Conservation (phyloP, 1,140 invertebrate species). For the Zaprionus africanus region DNA sequence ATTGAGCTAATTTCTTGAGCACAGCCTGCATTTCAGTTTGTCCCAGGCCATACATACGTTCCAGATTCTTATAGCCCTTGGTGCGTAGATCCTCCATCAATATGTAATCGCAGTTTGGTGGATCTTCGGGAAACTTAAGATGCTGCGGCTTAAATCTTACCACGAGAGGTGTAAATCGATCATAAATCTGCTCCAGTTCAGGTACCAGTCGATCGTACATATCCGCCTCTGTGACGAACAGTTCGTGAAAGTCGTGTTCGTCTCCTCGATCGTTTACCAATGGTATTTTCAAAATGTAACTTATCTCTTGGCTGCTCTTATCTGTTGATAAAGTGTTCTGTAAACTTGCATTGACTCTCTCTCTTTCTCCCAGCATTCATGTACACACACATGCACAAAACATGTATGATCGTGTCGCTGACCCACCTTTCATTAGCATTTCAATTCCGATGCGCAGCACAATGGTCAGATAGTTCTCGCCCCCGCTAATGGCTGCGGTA, state of each 20-base stretch:
- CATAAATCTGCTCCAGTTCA: conserved; percentile 57
- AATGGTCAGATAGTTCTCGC: conserved; percentile 73
- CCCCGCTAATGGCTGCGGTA: conserved; percentile 54
- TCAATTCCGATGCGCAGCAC: conserved; percentile 63
- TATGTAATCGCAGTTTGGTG: conserved; percentile 60
- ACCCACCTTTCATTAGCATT: conserved; percentile 61
- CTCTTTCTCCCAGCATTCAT: neutral
- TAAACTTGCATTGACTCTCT: neutral
- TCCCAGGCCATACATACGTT: conserved; percentile 85
- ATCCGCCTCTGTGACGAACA: conserved; percentile 56
- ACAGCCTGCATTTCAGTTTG: conserved; percentile 84
- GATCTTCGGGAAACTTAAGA: conserved; percentile 43
- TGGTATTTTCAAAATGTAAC: conserved; percentile 69
- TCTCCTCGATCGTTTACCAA: conserved; percentile 48
- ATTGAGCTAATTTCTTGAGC: conserved; percentile 86
- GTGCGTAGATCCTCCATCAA: conserved; percentile 59
- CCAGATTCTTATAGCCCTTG: conserved; percentile 79
- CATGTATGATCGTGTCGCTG: neutral
- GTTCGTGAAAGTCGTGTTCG: conserved; percentile 58
- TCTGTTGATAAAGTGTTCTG: conserved; percentile 38
- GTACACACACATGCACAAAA: neutral
- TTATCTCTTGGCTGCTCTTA: conserved; percentile 45
- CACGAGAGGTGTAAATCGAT: conserved; percentile 52
- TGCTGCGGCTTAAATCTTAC: conserved; percentile 62
- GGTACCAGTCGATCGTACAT: conserved; percentile 69